Base-by-base conservation (phyloP, 2,888 invertebrate species). In the Odontocerum albicorne region DNA sequence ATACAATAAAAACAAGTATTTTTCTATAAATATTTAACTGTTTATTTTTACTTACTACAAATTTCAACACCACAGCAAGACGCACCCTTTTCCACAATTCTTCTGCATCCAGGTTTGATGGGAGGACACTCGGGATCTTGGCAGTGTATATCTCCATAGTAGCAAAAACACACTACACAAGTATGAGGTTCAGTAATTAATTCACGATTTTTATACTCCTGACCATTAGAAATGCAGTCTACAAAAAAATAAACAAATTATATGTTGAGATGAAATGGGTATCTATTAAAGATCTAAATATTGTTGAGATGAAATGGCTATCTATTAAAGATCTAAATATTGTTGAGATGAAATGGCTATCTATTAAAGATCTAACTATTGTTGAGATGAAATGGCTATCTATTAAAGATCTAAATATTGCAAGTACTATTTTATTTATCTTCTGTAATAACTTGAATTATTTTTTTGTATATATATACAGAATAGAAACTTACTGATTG, bases 61-160 rank as follows among this genome's bases (percentile, higher is more conserved):
- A 77, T 66, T 39, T 80, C 70, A 61, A 73, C 72, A 32, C 78
- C 77, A 63, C 82, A 82, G 62, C 78, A 79, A 10, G 67, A 65
- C 8, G 62, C 59, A 19, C 70, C 70, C 53, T 69, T 67, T 20
- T 69, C 68, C 1, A 68, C 62, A 3, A 73, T 66, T 63, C 72
- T 67, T 27, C 70, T 67, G 62, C 81, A 82, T 10, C 79, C 79
- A 33, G 73, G 67, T 62, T 70, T 72, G 27, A 77, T 69, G 10
- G 71, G 68, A 4, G 80, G 73, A 66, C 84, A 84, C 61, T 77
- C 75, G 13, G 75, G 72, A 63, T 80, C 75, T 55, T 82, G 80
- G 60, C 84, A 84, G 1, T 80, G 73, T 21, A 83, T 73, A 62
- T 79, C 76, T 3, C 83, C 83, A 62, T 79, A 80, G 64, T 80